Evolutionary conservation across 2,888 invertebrate genomes (phyloP), one percentile per base, ranked within the genome.

Genomic region (Orthosia cruda): DNA sequence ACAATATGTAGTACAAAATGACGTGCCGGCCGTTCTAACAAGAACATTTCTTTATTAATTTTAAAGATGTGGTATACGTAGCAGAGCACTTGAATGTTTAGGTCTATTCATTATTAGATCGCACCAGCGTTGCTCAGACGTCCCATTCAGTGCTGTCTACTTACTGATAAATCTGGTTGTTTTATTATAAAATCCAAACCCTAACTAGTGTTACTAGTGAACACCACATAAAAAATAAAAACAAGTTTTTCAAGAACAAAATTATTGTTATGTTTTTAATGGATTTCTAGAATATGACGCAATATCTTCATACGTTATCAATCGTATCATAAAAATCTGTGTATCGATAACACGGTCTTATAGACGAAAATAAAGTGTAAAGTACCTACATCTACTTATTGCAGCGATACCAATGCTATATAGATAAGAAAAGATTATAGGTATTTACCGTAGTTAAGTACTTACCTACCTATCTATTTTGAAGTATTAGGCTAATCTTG

Each of bases 241-340:
- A 40, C 40, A 40, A 18, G 9, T 9, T 57, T 57, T 57, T 26
- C 16, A 26, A 26, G 57, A 26, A 57, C 26, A 3, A 0, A 23
- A 3, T 26, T n/a, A n/a, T 59, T n/a, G n/a, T 40, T 5, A n/a
- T 40, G n/a, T 32, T n/a, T 13, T 40, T 18, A n/a, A 59, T 49
- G 12, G 23, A 26, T 50, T 63, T 47, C 26, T 26, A 49, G 63
- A 63, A n/a, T 18, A n/a, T 50, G n/a, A 64, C 50, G 64, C 32
- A 52, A 32, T 52, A 15, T n/a, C n/a, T 20, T 52, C n/a, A 4
- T 52, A n/a, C 32, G 0, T 52, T 52, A 52, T 64, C 32, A n/a
- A 40, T 32, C 9, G 52, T 64, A 64, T 64, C 64, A 50, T 15
- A 32, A 50, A 64, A 64, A 64, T 64, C 64, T 32, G 64, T 64